Evolutionary conservation across 2,113 vertebrate genomes (phyloP).

Genomic region (Clupea harengus): DNA sequence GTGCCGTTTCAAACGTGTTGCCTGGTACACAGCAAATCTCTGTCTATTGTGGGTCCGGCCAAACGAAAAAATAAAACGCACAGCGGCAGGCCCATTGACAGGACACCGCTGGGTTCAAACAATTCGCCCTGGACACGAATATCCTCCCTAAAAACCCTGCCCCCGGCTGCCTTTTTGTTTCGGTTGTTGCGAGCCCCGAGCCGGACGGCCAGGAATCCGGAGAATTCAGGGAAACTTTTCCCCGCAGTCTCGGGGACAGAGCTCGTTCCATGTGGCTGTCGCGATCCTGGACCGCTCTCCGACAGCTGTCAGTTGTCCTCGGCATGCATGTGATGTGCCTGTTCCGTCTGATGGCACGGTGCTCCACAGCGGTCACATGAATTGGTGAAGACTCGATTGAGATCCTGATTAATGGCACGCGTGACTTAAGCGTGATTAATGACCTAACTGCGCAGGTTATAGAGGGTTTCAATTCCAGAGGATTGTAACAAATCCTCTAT

Average conservation of each 20-base stretch:
- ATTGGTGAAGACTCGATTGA: not conserved
- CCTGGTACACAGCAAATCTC: not conserved
- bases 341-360: not conserved
- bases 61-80: not conserved
- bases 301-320: constrained; percentile 22
- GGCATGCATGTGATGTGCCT: not conserved
- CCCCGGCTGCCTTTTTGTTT: constrained; percentile 59
- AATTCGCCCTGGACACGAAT: constrained; percentile 47
- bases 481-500: not conserved
- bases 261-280: constrained; percentile 4
- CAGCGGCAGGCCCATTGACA: constrained; percentile 38
- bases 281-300: constrained; percentile 5
- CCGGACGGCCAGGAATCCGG: constrained; percentile 62
- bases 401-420: not conserved
- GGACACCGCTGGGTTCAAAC: constrained; percentile 45
- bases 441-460: not conserved
- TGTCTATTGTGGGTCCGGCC: not conserved
- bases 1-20: not conserved
- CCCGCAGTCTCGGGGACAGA: constrained; percentile 17
- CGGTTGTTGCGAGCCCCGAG: constrained; percentile 64
- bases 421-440: not conserved
- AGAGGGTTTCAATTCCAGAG: not conserved
- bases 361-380: not conserved
- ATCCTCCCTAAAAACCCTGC: constrained; percentile 56
- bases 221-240: constrained; percentile 58